Base-by-base conservation (phyloP, 2,888 invertebrate species). In the Diarsia brunnea region DNA sequence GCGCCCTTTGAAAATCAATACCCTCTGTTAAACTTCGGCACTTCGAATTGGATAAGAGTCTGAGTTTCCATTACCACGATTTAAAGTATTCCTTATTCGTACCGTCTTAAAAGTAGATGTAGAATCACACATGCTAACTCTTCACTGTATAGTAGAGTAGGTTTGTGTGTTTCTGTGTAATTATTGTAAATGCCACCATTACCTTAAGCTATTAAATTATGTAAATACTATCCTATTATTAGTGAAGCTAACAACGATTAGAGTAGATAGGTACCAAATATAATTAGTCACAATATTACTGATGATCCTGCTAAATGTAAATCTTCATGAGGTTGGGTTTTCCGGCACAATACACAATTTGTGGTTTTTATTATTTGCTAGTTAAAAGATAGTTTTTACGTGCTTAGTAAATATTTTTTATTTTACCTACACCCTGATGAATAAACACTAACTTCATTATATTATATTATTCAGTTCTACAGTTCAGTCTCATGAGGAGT, bases 1-100 rank as follows among this genome's bases (percentile, higher is more conserved):
- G 24, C 58, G 51, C n/a, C 69, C 79, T 70, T 64, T 58, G 69
- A 64, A 83, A 84, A 81, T 81, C 81, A 63, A 84, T 81, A 79
- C 24, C 27, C 21, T 65, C 31, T 64, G 61, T 63, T 53, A 67
- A 73, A 79, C 84, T 69, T 79, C 27, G n/a, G 51, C 27, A 83
- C 51, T 83, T 73, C 21, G 55, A 73, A 58, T 27, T 67, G 69
- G 49, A 55, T 24, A 31, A 61, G 51, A 47, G 38, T 51, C 2
- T 51, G 65, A 58, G 55, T 47, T 58, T 68, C 64, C 21, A 61
- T 27, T 65, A 21, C 31, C 16, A n/a, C 24, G 21, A 47, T 68
- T 55, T 47, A 38, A 66, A 68, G 19, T 74, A 58, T 53, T 49
- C 43, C 4, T 31, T 58, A 24, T 49, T 53, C 61, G 38, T 69